Percentiles rank a stretch among this genome's conserved stretches.
phyloP scores from a whole-genome alignment of 1,140 invertebrate genomes.

The Holotrichia oblita region DNA sequence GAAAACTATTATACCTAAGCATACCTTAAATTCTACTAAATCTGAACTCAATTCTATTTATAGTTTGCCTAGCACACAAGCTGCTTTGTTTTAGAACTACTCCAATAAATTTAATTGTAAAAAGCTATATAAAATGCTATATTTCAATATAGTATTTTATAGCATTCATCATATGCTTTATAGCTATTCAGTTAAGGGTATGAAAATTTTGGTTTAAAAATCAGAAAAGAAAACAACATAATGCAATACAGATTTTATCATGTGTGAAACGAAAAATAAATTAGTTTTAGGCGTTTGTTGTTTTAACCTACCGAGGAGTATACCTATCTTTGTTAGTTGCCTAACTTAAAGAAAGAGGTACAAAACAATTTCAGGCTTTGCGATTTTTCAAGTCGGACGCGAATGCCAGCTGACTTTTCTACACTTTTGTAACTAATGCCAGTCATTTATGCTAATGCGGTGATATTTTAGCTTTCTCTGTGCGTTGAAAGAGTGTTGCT shows the following conservation, averaged over 20 bases:
- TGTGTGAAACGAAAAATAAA: conserved; percentile 8
- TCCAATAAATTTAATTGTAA: too few relatives aligned
- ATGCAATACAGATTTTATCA: background rate
- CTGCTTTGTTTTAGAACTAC: too few relatives aligned
- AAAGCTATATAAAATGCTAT: too few relatives aligned
- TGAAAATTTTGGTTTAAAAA: too few relatives aligned
- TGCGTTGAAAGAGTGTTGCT: background rate
- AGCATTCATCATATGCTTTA: too few relatives aligned
- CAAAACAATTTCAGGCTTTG: background rate
- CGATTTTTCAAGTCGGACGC: conserved; percentile 12
- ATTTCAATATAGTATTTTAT: too few relatives aligned
- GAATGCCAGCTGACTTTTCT: conserved; percentile 16
- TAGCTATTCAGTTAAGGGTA: too few relatives aligned
- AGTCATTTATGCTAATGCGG: conserved; percentile 24
- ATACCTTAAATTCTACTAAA: too few relatives aligned
- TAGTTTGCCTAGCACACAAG: too few relatives aligned
- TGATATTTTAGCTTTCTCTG: background rate
- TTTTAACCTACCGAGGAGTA: background rate
- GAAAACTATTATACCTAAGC: too few relatives aligned
- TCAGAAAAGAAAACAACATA: too few relatives aligned
- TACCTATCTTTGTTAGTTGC: background rate
- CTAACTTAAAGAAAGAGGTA: background rate
- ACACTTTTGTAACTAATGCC: conserved; percentile 29
- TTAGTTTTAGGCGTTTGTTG: background rate
- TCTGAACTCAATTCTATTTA: too few relatives aligned